phyloP scores from a whole-genome alignment of 2,113 vertebrate genomes.

The Pogonocichla stellata region DNA sequence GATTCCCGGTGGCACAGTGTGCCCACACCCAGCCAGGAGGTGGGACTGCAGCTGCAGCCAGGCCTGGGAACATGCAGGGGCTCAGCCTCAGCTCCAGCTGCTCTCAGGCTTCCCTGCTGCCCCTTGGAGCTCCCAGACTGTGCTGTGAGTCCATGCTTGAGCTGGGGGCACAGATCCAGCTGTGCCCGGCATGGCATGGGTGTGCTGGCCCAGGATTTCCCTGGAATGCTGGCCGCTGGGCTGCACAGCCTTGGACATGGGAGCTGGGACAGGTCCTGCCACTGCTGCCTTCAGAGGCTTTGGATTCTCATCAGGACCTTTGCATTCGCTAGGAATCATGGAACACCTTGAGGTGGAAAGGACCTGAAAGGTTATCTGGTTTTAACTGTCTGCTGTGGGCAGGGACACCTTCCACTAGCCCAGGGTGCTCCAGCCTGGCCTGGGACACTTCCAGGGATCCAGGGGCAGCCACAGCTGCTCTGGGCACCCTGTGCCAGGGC shows the following conservation, averaged over 20 bases:
- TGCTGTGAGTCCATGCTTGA: background rate
- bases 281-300: background rate
- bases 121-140: background rate
- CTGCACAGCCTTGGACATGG: rapidly evolving
- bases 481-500: background rate
- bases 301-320: background rate
- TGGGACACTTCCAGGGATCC: background rate
- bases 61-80: background rate
- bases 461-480: background rate
- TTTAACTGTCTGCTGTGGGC: background rate
- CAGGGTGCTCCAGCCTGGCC: background rate
- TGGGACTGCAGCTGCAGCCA: background rate
- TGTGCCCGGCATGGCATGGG: rapidly evolving
- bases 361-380: too few relatives aligned
- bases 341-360: background rate
- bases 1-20: background rate
- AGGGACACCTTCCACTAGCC: background rate
- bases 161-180: background rate
- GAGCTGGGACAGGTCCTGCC: background rate
- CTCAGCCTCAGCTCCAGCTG: background rate
- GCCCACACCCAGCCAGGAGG: background rate
- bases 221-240: rapidly evolving
- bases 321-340: background rate
- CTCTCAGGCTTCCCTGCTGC: background rate
- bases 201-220: rapidly evolving